Base-by-base conservation (phyloP, 2,113 vertebrate species). In the Microtus pennsylvanicus region DNA sequence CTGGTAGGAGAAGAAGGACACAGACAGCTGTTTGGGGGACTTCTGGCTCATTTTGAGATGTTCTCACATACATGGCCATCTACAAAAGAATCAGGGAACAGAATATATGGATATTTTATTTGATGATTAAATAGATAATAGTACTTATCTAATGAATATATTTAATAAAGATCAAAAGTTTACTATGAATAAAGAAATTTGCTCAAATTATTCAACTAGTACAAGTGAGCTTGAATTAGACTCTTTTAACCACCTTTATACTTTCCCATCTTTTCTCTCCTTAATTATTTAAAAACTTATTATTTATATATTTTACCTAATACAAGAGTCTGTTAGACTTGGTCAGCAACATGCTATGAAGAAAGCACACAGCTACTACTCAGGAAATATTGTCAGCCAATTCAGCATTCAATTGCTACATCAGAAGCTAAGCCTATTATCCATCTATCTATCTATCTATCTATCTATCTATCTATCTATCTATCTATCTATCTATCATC, bases 1-100 rank as follows among this genome's bases (percentile, higher is more conserved):
- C 30, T 72, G n/a, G 85, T 11, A 52, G 30, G 70, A 65, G 42
- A 78, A 98, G 97, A 97, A 94, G 83, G 98, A 92, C 92, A 96
- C 94, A 90, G 89, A 96, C 94, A 90, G 89, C 76, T 97, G 38
- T 58, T 97, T 77, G 26, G 90, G 14, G 93, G 96, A 75, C 8
- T 95, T 97, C 35, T 91, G 38, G 76, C 85, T 24, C 93, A 17
- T 72, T 90, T 96, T 96, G 92, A 97, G 83, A 92, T 67, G 24
- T 19, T 90, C 94, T 58, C 90, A 96, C 26, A 67, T 33, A 78
- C 0, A 12, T 26, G 70, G 47, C 45, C 33, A 82, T 28, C 45
- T 85, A 80, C 2, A 17, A 76, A 77, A 80, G 52, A 33, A 19
- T 69, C 22, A 80, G 17, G 7, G 45, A 69, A 83, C 3, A 80